Evolutionary conservation across 1,140 invertebrate species (phyloP).

Genomic region (Palaemon carinicauda): DNA sequence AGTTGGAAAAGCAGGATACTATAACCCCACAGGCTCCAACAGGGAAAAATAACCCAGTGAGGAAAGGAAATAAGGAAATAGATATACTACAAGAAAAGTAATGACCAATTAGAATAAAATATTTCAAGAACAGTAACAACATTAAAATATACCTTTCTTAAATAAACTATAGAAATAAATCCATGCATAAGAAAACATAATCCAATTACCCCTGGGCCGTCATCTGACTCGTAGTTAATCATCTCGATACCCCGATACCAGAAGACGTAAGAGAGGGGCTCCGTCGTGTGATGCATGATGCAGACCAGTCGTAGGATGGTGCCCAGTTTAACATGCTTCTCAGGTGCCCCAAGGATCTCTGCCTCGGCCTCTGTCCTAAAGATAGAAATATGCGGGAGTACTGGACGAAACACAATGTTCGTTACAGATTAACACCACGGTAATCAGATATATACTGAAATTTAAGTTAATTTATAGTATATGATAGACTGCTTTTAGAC

Average conservation of each 20-base stretch:
- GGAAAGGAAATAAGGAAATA: no score
- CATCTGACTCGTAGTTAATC: conserved; percentile 58
- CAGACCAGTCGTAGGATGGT: conserved; percentile 55
- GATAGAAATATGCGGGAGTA: neutral
- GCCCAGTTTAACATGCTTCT: conserved; percentile 58
- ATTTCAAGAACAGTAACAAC: no score
- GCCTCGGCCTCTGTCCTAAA: conserved; percentile 48
- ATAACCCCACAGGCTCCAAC: no score
- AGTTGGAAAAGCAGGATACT: no score
- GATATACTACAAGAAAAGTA: no score
- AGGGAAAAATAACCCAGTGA: no score
- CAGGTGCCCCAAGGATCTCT: conserved; percentile 56
- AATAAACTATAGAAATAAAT: no score
- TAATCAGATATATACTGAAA: no score
- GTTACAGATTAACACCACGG: neutral
- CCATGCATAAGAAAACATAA: neutral
- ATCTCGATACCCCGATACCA: conserved; percentile 57
- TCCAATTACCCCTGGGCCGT: conserved; percentile 31
- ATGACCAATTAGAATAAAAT: no score
- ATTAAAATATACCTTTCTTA: no score
- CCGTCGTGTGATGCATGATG: conserved; percentile 57
- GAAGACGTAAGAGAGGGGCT: conserved; percentile 57
- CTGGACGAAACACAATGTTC: neutral
- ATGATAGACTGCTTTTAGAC: no score
- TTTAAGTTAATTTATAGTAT: no score